Evolutionary conservation across 2,797 vertebrate species (phyloP), one percentile per base, ranked within the genome.

Genomic region (Danio albolineatus): DNA sequence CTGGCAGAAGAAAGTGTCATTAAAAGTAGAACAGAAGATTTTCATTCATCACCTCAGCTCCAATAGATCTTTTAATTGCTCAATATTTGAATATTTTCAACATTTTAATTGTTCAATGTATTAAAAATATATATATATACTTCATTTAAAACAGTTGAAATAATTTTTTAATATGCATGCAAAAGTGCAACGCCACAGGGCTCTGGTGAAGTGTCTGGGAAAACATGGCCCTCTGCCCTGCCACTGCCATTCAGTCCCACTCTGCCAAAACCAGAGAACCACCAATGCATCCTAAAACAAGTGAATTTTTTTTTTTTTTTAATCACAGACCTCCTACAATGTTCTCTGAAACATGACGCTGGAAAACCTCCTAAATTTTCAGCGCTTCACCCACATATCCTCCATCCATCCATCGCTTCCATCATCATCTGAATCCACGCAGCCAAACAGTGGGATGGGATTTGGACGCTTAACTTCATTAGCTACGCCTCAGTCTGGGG

Each of bases 391-490:
- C 39, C n/a, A 59, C 44, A 28, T 28, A 53, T 41, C 8, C 38
- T 48, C 13, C 28, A 28, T 28, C 1, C 28, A 28, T 28, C n/a
- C 62, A 70, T 73, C 56, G n/a, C 56, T 59, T 83, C 76, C 67
- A 81, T 85, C 77, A 78, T 78, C 56, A 43, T 78, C 73, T 54
- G 66, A 78, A 81, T 73, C 78, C 71, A 82, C 44, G 53, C 56
- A 65, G 73, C n/a, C 21, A 75, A 90, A 92, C 91, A 90, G 85
- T 85, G 87, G 89, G 88, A 93, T 90, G 91, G 91, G 92, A 94
- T 94, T 93, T 93, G 89, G 88, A 89, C 89, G 90, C 92, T 93
- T 93, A 93, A 94, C 90, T 92, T 93, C 91, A 94, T 94, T 94
- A 94, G 92, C 91, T 91, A 91, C 81, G 90, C 91, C 89, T 93